Evolutionary conservation across 2,888 invertebrate species (phyloP).

Genomic region (Germaria angustata): DNA sequence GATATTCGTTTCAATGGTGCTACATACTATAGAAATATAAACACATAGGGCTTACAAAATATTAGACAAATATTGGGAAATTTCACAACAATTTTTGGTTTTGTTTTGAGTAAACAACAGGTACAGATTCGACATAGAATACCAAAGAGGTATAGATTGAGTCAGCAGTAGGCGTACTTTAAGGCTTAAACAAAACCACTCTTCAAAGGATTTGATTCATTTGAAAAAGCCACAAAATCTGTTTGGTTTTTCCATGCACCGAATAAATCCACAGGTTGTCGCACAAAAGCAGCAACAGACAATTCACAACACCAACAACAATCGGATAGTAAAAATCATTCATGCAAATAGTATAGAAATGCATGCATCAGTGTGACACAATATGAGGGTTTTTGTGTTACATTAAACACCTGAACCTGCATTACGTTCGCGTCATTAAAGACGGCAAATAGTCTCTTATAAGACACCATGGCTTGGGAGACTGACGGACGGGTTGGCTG

Average conservation of each 20-base stretch:
- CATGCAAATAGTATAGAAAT: slow-evolving; percentile 1
- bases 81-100: not conserved
- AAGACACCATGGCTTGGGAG: not conserved
- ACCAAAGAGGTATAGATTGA: not conserved
- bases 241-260: not conserved
- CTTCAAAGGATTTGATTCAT: slow-evolving; percentile 18
- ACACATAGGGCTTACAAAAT: not conserved
- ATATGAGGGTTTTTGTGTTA: slow-evolving; percentile 24
- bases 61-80: not conserved
- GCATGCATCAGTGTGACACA: not conserved
- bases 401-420: slow-evolving; percentile 59
- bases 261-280: slow-evolving; percentile 27
- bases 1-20: not conserved
- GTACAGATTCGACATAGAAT: not conserved
- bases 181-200: slow-evolving; percentile 3
- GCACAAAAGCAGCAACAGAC: not conserved
- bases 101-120: not conserved
- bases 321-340: not conserved
- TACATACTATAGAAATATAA: not conserved
- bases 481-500: not conserved
- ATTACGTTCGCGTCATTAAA: slow-evolving; percentile 29
- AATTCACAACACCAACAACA: not conserved
- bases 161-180: slow-evolving; percentile 4
- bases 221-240: slow-evolving; percentile 11
- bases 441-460: slow-evolving; percentile 5